Percentiles rank a stretch among this genome's conserved stretches.
These are phyloP conservation scores for Delphinus delphis DNA, from an alignment of 2,113 vertebrate genomes.

Conservation along the genomic window DNA sequence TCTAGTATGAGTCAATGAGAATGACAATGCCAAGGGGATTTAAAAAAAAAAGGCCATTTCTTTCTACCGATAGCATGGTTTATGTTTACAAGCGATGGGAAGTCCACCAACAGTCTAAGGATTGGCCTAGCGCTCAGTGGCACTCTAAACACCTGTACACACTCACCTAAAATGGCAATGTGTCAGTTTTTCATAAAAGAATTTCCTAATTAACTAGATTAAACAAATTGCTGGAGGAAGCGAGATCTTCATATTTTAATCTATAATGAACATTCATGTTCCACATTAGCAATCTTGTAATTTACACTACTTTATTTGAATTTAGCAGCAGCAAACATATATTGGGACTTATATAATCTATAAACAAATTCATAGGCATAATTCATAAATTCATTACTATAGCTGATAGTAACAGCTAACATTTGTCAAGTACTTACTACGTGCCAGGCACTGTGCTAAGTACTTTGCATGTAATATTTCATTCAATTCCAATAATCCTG, in stretches of 20 bases:
- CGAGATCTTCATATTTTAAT: constrained; percentile 58
- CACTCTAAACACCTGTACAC: not conserved
- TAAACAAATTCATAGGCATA: constrained; percentile 35
- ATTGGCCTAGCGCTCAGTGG: not conserved
- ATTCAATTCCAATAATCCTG: not conserved
- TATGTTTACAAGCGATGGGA: not conserved
- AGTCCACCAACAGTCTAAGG: not conserved
- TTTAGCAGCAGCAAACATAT: constrained; percentile 38
- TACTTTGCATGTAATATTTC: not conserved
- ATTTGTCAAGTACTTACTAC: not conserved
- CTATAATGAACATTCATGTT: constrained; percentile 62
- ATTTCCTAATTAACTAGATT: constrained; percentile 50
- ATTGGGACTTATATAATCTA: constrained; percentile 18
- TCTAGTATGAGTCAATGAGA: not conserved
- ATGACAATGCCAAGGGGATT: not conserved
- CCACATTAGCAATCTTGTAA: constrained; percentile 41
- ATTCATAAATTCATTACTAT: constrained; percentile 18
- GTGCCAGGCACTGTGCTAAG: constrained; percentile 10
- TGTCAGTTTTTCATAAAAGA: constrained; percentile 3
- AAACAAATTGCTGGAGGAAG: constrained; percentile 31
- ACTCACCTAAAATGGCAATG: not conserved
- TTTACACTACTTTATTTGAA: constrained; percentile 51
- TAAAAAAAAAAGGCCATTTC: not conserved
- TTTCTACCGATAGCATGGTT: not conserved
- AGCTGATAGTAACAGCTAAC: constrained; percentile 15